Percentiles rank a stretch among this genome's conserved stretches.
These are phyloP conservation scores for Stegophylla sp. DNA, from an alignment of 2,888 invertebrate species.

Conservation along the genomic window DNA sequence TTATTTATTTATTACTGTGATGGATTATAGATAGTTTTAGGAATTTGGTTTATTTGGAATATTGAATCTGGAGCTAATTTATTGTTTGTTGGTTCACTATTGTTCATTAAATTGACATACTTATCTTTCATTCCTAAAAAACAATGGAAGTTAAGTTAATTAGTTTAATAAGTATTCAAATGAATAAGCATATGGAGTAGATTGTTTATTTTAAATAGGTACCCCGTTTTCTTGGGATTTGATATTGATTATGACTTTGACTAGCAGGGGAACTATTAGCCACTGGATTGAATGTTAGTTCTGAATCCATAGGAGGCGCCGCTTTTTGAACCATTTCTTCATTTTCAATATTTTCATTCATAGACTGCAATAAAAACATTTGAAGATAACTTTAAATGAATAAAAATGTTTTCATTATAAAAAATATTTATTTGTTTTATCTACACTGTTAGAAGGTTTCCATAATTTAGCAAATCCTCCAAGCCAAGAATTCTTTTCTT, in stretches of 20 bases:
- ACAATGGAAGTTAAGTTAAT: background rate
- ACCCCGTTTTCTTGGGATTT: slow-evolving; percentile 51
- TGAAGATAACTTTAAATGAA: background rate
- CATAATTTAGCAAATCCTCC: slow-evolving; percentile 52
- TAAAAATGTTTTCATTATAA: background rate
- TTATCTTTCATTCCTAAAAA: slow-evolving; percentile 78
- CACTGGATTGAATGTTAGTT: slow-evolving; percentile 43
- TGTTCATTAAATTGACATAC: slow-evolving; percentile 86
- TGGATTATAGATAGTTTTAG: slow-evolving; percentile 38
- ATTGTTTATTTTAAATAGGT: background rate
- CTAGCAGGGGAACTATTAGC: slow-evolving; percentile 53
- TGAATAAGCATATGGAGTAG: background rate
- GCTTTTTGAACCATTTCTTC: slow-evolving; percentile 33
- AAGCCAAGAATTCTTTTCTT: slow-evolving; percentile 52
- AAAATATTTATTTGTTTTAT: slow-evolving; percentile 6
- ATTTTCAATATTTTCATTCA: slow-evolving; percentile 18
- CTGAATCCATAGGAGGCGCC: slow-evolving; percentile 54
- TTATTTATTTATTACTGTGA: slow-evolving; percentile 1
- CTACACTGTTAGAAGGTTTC: slow-evolving; percentile 48
- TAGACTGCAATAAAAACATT: slow-evolving; percentile 17
- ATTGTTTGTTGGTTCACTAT: slow-evolving; percentile 64
- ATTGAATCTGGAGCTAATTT: slow-evolving; percentile 49
- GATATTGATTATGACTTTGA: slow-evolving; percentile 48
- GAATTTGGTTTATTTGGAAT: slow-evolving; percentile 29
- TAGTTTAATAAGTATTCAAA: background rate